Percentiles rank a stretch among this genome's conserved stretches.
phyloP scores from a whole-genome alignment of 2,888 invertebrate genomes.

The Eledona agricola region DNA sequence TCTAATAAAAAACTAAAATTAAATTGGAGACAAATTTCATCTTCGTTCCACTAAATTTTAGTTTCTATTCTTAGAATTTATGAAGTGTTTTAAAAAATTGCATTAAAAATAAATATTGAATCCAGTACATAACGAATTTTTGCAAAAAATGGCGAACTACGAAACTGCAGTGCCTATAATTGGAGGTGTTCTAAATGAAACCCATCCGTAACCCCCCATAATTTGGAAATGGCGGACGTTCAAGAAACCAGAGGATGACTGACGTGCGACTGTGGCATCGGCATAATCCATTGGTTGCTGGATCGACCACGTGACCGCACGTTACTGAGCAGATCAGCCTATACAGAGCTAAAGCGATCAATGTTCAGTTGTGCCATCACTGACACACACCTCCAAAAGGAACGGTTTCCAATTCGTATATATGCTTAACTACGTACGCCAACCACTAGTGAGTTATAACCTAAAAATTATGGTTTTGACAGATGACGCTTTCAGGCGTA shows the following conservation, averaged over 20 bases:
- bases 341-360: slow-evolving; percentile 66
- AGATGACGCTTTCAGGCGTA: no score
- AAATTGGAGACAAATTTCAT: not conserved
- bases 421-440: slow-evolving; percentile 28
- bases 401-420: slow-evolving; percentile 36
- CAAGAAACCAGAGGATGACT: slow-evolving; percentile 67
- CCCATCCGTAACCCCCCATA: slow-evolving; percentile 68
- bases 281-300: slow-evolving; percentile 68
- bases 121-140: no score
- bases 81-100: no score
- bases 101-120: no score
- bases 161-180: slow-evolving; percentile 65
- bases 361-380: slow-evolving; percentile 72
- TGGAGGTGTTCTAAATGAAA: slow-evolving; percentile 68
- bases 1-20: slow-evolving; percentile 4
- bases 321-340: slow-evolving; percentile 72
- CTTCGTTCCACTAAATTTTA: no score
- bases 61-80: no score
- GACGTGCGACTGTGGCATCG: slow-evolving; percentile 67
- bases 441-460: slow-evolving; percentile 29
- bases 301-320: slow-evolving; percentile 71
- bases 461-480: slow-evolving; percentile 2
- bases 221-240: slow-evolving; percentile 72
- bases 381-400: slow-evolving; percentile 67
- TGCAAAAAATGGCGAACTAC: slow-evolving; percentile 65